phyloP scores from a whole-genome alignment of 2,797 vertebrate genomes.

The Brachyrhaphis roseni region DNA sequence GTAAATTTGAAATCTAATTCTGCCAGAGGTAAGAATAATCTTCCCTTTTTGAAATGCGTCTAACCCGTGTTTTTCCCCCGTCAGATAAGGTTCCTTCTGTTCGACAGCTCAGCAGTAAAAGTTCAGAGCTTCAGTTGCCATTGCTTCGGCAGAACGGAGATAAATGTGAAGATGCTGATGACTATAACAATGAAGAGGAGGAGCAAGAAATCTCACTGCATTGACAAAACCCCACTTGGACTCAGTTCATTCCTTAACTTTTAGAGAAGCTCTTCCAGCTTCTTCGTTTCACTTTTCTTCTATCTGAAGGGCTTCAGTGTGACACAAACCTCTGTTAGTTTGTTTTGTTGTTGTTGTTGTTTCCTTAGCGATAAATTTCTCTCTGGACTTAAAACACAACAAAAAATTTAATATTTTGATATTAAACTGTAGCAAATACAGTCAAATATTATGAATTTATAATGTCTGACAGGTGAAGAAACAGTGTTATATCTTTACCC shows the following conservation, averaged over 20 bases:
- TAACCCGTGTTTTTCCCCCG: background rate
- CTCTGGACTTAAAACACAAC: constrained; percentile 25
- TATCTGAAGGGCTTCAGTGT: background rate
- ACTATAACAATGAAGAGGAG: constrained; percentile 68
- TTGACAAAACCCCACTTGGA: constrained; percentile 30
- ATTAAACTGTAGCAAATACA: constrained; percentile 22
- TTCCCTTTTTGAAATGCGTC: background rate
- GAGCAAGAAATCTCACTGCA: constrained; percentile 72
- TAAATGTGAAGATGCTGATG: constrained; percentile 60
- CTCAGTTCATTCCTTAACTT: background rate
- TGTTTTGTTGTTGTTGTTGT: background rate
- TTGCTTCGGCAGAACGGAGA: constrained; percentile 73
- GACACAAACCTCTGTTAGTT: background rate
- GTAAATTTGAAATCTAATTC: background rate
- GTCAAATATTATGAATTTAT: constrained; percentile 16
- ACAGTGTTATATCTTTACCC: constrained; percentile 19
- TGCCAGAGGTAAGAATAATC: background rate
- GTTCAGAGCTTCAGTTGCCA: constrained; percentile 85
- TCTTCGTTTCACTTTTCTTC: background rate
- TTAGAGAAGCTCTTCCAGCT: background rate
- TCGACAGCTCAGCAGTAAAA: constrained; percentile 73
- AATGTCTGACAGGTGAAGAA: background rate
- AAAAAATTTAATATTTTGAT: constrained; percentile 28
- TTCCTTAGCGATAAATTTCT: background rate
- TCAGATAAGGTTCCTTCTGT: constrained; percentile 66